Percentiles rank a stretch among this genome's conserved stretches.
These are phyloP conservation scores for Rhinella marina DNA, from an alignment of 2,797 vertebrate genomes.

Conservation along the genomic window DNA sequence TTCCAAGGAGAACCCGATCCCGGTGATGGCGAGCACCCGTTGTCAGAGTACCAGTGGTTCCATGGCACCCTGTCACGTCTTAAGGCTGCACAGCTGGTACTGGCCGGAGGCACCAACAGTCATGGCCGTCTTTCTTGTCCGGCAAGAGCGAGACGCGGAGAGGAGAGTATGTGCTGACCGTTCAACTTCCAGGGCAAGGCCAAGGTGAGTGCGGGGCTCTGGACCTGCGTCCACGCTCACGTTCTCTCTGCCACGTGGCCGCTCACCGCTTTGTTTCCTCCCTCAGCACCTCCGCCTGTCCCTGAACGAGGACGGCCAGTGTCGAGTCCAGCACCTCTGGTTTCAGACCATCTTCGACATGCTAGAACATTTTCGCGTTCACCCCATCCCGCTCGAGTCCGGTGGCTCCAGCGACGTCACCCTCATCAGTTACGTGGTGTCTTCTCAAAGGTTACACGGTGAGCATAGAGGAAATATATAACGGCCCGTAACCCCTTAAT, in stretches of 20 bases:
- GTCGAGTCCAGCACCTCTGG: conserved; percentile 92
- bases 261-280: background rate
- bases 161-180: conserved; percentile 82
- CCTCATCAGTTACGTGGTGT: conserved; percentile 88
- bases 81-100: conserved; percentile 88
- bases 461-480: conserved; percentile 55
- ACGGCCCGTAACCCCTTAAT: too few relatives aligned
- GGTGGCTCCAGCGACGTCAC: conserved; percentile 88
- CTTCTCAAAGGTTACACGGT: conserved; percentile 87
- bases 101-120: conserved; percentile 83
- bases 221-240: background rate
- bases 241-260: too few relatives aligned
- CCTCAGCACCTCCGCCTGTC: conserved; percentile 87
- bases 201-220: conserved; percentile 72
- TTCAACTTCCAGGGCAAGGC: conserved; percentile 88
- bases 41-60: conserved; percentile 93
- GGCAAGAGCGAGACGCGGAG: conserved; percentile 81
- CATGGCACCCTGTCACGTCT: conserved; percentile 90
- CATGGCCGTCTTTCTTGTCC: conserved; percentile 77
- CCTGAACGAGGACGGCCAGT: conserved; percentile 89
- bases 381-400: conserved; percentile 89
- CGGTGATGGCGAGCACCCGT: conserved; percentile 83
- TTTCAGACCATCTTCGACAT: conserved; percentile 94
- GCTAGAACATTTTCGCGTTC: conserved; percentile 90
- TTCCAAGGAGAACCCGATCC: conserved; percentile 80